These are phyloP conservation scores for Steinernema khuongi DNA, from an alignment of 1,140 invertebrate genomes.

Conservation along the genomic window DNA sequence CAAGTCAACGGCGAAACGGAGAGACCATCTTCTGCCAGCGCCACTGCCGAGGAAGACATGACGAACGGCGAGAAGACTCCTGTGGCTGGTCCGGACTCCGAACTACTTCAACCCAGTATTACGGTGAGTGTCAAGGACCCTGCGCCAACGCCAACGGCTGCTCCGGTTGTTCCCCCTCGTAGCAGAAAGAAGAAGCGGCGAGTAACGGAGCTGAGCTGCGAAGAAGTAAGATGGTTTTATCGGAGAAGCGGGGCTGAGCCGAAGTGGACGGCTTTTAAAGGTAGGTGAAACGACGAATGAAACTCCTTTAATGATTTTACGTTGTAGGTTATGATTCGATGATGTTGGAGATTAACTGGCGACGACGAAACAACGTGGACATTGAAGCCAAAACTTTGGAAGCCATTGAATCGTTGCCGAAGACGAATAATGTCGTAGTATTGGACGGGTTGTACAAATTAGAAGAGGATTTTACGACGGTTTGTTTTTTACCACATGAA, in stretches of 20 bases:
- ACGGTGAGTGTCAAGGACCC: no score
- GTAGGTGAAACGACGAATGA: constrained; percentile 29
- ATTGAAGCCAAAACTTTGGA: constrained; percentile 36
- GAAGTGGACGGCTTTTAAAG: constrained; percentile 53
- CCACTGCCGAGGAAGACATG: neutral
- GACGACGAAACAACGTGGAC: constrained; percentile 35
- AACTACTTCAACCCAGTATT: no score
- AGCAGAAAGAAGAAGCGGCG: constrained; percentile 32
- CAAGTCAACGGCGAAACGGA: no score
- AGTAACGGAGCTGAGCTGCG: constrained; percentile 48
- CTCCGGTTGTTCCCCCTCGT: neutral
- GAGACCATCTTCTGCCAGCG: neutral
- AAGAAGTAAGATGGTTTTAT: constrained; percentile 54
- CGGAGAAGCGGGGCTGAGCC: constrained; percentile 28
- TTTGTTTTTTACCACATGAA: constrained; percentile 21
- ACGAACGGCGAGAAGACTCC: no score
- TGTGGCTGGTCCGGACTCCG: no score
- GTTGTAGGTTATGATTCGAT: constrained; percentile 52
- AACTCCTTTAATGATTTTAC: neutral
- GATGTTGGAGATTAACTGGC: constrained; percentile 49
- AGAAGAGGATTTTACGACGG: constrained; percentile 26
- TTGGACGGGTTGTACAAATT: constrained; percentile 48
- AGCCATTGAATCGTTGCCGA: constrained; percentile 14
- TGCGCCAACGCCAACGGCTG: neutral
- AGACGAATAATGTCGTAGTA: constrained; percentile 48